Base-by-base conservation (phyloP, 2,888 invertebrate genomes). In the Drosophila crucigera region DNA sequence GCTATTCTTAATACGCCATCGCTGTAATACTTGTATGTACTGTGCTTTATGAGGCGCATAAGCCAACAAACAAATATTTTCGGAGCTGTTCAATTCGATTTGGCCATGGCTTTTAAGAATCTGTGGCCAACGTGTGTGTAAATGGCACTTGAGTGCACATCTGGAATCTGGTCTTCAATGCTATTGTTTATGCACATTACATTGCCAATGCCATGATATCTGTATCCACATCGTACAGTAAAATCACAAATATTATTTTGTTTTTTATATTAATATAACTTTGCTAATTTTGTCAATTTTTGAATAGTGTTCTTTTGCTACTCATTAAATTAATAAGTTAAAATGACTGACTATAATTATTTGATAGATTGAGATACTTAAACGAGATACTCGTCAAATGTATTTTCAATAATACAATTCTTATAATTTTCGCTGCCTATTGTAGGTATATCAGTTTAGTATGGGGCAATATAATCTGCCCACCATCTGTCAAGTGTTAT, bases 31-130 rank as follows among this genome's bases (percentile, higher is more conserved):
- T 30, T 56, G 9, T 56, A 7, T 50, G 53, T 43, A 6, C 41
- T 43, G 65, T 73, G 68, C 14, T 78, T 80, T 76, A 79, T 64
- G 80, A 66, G 63, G 68, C 73, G 65, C 47, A 35, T 4, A 50
- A 50, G 69, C 58, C 43, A 39, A 16, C 7, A 47, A 25, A 58
- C 50, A 73, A 78, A 73, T 66, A 73, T 76, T 68, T 68, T 68
- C 35, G 43, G 31, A 58, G 53, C 19, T 68, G 43, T 65, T 65
- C 68, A 73, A 61, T 78, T 56, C 30, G 63, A 55, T 61, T 61
- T 75, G 74, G 64, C 78, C 68, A 58, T 81, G 81, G 72, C 60
- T 73, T 55, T 61, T 35, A n/a, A 70, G 81, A 81, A 79, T 79
- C 69, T 73, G 56, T 73, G 67, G 41, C 33, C 68, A 78, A 39